Evolutionary conservation across 2,888 invertebrate genomes (phyloP), one percentile per base, ranked within the genome.

Genomic region (Rosalia funebris): DNA sequence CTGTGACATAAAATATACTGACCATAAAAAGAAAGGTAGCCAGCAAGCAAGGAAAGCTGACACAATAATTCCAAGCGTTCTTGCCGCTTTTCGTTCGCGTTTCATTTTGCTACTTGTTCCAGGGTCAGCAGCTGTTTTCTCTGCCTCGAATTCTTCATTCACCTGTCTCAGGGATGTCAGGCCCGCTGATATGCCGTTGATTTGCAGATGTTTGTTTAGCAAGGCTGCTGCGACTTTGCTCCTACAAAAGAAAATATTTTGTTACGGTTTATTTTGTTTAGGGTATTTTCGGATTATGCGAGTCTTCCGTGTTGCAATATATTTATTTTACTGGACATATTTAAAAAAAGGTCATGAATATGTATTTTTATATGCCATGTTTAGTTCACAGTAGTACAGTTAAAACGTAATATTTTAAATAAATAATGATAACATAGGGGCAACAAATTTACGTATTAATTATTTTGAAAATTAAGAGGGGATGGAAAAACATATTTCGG

Each of bases 1-100:
- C 34, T 34, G 34, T 17, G 17, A 15, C 42, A 34, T 11, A 11
- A 11, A 11, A 34, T 31, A 32, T 42, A 53, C 86, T 84, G 82
- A 92, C 96, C 96, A 96, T 59, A 94, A 84, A 81, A 97, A 97
- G 85, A 97, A 97, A 2, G 97, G 97, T 66, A 96, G 85, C 95
- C 96, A 97, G 82, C 97, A 97, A 4, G 95, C 88, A 62, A 97
- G 84, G 81, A 97, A 97, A 0, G 95, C 96, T 25, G 96, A 95
- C 91, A 97, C 96, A 77, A 97, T 96, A 78, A 97, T 95, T 57
- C 97, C 97, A 39, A 97, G 86, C 9, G 97, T 97, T 76, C 96
- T 88, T 1, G 96, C 96, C 0, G 96, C 96, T 78, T 94, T 94
- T 62, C 93, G 84, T 80, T 95, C 95, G 52, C 93, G 83, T 79